Percentiles rank a stretch among this genome's conserved stretches.
Conservation (phyloP, 2,888 invertebrate genomes). For the Heliconius hortense region DNA sequence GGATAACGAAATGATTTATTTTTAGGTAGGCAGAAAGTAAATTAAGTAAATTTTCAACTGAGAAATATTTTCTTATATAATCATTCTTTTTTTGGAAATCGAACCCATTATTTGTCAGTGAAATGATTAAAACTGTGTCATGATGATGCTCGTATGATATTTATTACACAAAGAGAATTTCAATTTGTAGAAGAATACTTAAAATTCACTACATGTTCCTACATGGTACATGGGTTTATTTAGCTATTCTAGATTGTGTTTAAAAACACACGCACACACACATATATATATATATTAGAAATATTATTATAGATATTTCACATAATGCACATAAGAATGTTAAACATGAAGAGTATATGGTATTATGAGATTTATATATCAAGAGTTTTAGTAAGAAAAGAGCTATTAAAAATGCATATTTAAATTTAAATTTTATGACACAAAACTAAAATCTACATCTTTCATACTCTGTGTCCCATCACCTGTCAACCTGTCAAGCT, state of each 20-base stretch:
- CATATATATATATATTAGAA: neutral
- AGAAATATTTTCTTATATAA: neutral
- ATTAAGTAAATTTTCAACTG: no score
- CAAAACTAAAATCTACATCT: neutral
- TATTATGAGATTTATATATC: neutral
- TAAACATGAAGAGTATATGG: neutral
- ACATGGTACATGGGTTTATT: neutral
- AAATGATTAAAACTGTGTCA: neutral
- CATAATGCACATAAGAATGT: no score
- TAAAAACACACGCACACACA: no score
- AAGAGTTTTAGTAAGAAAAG: neutral
- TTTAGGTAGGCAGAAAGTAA: no score
- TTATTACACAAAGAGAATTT: neutral
- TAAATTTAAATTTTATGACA: neutral
- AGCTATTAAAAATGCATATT: neutral
- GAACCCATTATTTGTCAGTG: neutral
- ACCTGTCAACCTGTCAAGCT: constrained; percentile 66
- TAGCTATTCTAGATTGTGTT: neutral
- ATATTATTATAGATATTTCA: neutral
- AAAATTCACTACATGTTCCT: neutral
- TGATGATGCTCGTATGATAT: neutral
- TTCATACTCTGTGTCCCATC: constrained; percentile 36
- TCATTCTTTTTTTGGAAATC: neutral
- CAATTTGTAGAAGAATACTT: neutral
- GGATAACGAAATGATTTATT: no score